Conservation (phyloP, 2,113 vertebrate genomes). For the Sinosuthora webbiana region DNA sequence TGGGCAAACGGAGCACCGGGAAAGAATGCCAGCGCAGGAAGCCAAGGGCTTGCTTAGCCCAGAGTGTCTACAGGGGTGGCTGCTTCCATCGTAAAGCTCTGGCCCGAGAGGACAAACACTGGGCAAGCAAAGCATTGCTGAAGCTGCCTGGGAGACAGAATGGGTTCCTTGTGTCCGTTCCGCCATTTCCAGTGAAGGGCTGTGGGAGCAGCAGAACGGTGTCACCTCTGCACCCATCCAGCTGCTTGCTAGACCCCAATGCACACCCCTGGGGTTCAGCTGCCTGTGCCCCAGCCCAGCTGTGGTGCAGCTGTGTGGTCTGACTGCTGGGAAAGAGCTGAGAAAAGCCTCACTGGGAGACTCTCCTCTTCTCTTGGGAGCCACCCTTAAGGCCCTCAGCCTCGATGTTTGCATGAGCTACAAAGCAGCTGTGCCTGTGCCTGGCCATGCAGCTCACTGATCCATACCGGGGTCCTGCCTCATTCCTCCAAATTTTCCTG, state of each 20-base stretch:
- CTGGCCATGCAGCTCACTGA: background rate
- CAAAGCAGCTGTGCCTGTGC: background rate
- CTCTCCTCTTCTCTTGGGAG: background rate
- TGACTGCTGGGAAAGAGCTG: background rate
- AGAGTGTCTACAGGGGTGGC: background rate
- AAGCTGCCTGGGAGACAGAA: background rate
- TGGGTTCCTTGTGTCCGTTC: accelerated
- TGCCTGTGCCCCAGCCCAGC: background rate
- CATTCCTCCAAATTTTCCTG: background rate
- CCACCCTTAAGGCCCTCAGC: background rate
- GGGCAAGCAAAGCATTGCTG: background rate
- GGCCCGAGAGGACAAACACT: background rate
- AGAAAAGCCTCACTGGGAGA: background rate
- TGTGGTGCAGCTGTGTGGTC: background rate
- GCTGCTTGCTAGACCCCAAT: background rate
- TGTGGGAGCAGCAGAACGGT: background rate
- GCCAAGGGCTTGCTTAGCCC: background rate
- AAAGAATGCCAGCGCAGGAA: background rate
- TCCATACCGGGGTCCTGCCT: background rate
- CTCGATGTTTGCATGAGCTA: background rate
- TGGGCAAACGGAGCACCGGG: background rate
- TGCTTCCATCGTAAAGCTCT: background rate
- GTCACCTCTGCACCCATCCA: background rate
- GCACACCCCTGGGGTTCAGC: background rate
- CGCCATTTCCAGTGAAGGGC: background rate